Conservation (phyloP, 2,888 invertebrate genomes). For the Dendrolimus pini region DNA sequence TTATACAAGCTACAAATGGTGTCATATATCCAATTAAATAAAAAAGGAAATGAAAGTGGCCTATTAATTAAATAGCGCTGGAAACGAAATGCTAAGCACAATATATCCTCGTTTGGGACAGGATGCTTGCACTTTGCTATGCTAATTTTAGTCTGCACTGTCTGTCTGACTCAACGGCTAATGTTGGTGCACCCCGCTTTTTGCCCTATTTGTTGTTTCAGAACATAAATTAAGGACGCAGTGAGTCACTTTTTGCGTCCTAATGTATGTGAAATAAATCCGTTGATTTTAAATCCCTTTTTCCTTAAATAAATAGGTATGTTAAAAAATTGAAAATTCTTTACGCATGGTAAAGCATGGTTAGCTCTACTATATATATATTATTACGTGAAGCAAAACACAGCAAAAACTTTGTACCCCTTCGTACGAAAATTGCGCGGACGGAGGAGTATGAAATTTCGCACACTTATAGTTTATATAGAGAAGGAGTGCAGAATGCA, state of each 20-base stretch:
- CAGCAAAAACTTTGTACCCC: too few relatives aligned
- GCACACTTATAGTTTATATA: too few relatives aligned
- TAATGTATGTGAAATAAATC: neutral
- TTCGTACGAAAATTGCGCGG: too few relatives aligned
- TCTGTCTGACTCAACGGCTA: neutral
- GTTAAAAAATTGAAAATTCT: too few relatives aligned
- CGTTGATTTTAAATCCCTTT: too few relatives aligned
- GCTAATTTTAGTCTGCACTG: constrained; percentile 1
- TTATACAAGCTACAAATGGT: neutral
- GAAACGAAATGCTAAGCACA: neutral
- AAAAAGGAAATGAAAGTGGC: neutral
- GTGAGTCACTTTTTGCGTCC: neutral
- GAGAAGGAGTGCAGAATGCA: too few relatives aligned
- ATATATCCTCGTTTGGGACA: neutral
- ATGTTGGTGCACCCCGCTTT: neutral
- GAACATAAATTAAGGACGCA: constrained; percentile 2
- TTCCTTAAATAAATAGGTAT: too few relatives aligned
- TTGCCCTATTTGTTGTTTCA: neutral
- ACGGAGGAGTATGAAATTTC: too few relatives aligned
- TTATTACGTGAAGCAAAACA: too few relatives aligned
- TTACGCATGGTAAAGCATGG: too few relatives aligned
- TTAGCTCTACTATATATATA: too few relatives aligned
- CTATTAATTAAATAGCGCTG: neutral
- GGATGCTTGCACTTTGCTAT: constrained; percentile 1
- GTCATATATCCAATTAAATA: neutral